A percentile compares a stretch with the other conserved stretches of the same genome.
Conservation (phyloP, 2,888 invertebrate genomes). For the Blomia tropicalis region DNA sequence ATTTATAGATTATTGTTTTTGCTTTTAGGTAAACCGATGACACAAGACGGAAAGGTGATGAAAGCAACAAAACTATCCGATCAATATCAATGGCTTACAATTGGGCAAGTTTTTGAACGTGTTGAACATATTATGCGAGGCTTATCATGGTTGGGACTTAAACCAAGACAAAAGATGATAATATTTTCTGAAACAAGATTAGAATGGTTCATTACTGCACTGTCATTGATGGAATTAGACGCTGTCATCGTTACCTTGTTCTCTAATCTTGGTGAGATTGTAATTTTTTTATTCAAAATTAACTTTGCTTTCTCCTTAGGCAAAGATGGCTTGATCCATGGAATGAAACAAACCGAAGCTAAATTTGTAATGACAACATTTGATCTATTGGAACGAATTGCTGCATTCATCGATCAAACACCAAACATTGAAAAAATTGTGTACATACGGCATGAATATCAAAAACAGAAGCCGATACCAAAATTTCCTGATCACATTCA, state of each 20-base stretch:
- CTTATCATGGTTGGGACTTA: neutral
- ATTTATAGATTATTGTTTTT: neutral
- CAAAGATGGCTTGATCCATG: constrained; percentile 16
- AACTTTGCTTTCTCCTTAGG: constrained; percentile 7
- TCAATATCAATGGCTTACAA: constrained; percentile 19
- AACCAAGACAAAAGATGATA: constrained; percentile 16
- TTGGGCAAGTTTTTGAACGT: constrained; percentile 7
- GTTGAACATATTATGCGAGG: constrained; percentile 16
- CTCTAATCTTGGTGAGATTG: constrained; percentile 22
- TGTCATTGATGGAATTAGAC: constrained; percentile 14
- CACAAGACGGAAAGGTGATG: constrained; percentile 19
- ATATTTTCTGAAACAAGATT: constrained; percentile 22
- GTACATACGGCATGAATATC: constrained; percentile 16
- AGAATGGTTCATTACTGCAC: constrained; percentile 15
- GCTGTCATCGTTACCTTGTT: constrained; percentile 11
- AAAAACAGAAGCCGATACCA: neutral
- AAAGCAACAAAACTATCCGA: constrained; percentile 17
- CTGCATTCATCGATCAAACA: neutral
- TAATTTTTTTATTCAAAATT: neutral
- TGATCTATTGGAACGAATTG: constrained; percentile 17
- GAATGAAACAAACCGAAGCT: constrained; percentile 20
- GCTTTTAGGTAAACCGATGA: constrained; percentile 12
- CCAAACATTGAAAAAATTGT: constrained; percentile 17
- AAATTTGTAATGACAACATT: constrained; percentile 15
- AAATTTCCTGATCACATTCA: constrained; percentile 11